phyloP scores from a whole-genome alignment of 2,797 vertebrate genomes.

The Sylvia borin region DNA sequence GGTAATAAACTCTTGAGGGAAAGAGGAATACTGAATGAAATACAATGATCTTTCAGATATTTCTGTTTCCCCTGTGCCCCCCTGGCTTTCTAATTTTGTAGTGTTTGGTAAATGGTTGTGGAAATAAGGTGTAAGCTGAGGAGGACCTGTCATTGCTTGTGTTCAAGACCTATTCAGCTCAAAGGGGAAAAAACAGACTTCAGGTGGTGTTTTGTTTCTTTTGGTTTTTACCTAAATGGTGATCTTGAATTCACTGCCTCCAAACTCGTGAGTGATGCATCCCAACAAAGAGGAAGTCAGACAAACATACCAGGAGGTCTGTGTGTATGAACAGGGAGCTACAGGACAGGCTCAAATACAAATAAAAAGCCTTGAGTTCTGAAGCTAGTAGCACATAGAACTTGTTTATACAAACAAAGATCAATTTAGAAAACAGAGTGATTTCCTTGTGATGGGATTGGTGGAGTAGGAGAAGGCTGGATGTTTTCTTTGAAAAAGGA shows the following conservation, averaged over 20 bases:
- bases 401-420: background rate
- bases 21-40: background rate
- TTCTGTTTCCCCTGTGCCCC: background rate
- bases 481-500: background rate
- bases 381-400: background rate
- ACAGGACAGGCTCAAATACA: background rate
- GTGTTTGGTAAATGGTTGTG: background rate
- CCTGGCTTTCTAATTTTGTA: background rate
- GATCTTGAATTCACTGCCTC: background rate
- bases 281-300: background rate
- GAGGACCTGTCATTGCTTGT: background rate
- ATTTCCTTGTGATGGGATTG: background rate
- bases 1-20: background rate
- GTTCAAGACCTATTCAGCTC: background rate
- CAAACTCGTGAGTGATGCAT: background rate
- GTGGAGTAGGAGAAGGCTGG: background rate
- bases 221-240: background rate
- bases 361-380: background rate
- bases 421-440: background rate
- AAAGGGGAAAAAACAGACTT: background rate
- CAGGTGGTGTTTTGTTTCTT: background rate
- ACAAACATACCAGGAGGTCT: background rate
- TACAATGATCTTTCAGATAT: background rate
- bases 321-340: background rate
- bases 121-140: background rate